phyloP scores from a whole-genome alignment of 2,113 vertebrate genomes.

The Tamias sibiricus region DNA sequence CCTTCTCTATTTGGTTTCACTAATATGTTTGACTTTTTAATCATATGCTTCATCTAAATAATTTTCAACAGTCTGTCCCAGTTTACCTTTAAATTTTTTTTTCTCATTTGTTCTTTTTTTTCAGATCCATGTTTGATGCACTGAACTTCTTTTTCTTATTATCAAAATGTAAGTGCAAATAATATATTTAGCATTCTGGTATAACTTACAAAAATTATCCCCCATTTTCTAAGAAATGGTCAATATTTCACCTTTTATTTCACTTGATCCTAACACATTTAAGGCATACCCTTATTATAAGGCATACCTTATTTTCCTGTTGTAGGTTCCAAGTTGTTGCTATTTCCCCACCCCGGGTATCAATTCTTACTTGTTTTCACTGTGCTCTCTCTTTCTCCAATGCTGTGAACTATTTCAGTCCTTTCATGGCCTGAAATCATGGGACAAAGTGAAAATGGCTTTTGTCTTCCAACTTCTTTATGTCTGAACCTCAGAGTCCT shows the following conservation, averaged over 20 bases:
- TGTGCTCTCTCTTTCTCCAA: constrained; percentile 88
- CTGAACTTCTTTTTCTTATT: constrained; percentile 1
- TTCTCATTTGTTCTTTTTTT: neutral
- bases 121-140: neutral
- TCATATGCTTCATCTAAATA: neutral
- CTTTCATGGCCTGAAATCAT: constrained; percentile 89
- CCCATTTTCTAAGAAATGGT: neutral
- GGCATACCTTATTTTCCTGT: neutral
- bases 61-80: neutral
- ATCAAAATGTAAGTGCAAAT: constrained; percentile 5
- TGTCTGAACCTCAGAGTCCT: constrained; percentile 88
- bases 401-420: constrained; percentile 89
- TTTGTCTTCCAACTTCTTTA: neutral
- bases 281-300: neutral
- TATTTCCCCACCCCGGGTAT: neutral
- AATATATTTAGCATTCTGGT: neutral
- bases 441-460: constrained; percentile 56
- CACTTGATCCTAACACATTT: neutral
- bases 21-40: neutral
- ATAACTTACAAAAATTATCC: neutral
- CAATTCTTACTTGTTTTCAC: constrained; percentile 85
- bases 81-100: neutral
- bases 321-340: neutral
- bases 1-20: neutral
- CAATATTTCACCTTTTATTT: constrained; percentile 7